Evolutionary conservation across 92 coral and sea anemone species (phyloP), one percentile per base, ranked within the genome.

Genomic region (Nematostella vectensis): DNA sequence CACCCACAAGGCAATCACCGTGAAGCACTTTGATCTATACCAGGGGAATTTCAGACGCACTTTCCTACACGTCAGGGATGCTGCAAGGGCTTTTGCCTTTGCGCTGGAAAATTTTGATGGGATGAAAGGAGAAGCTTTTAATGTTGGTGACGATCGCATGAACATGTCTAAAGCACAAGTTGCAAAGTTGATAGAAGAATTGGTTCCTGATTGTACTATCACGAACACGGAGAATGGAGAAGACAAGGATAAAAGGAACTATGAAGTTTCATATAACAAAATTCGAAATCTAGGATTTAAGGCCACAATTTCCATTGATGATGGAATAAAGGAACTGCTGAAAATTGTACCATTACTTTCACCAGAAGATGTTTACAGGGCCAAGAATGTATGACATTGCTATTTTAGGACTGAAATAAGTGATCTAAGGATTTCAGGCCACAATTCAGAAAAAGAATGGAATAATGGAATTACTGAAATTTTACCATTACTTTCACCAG

Each of bases 41-140:
- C 94, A 88, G 51, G 96, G 96, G n/a, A 73, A 63, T 23, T 88
- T 84, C 53, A 74, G 83, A 25, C 94, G 96, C 55, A 88, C 96
- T 0, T 88, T 88, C 59, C 81, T 88, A 25, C 96, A 88, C 61
- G 94, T 84, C 15, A 88, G 76, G 68, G 96, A 88, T 50, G 96
- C 96, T 0, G 96, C 94, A 17, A 61, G 74, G 24, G 88, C 94
- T n/a, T 88, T 88, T 58, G 71, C 73, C 17, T 84, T 88, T 62
- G 94, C 96, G 23, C 26, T 83, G 51, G 71, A 84, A 55, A 84
- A 88, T 55, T 80, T 66, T 45, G 55, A 67, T 29, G 48, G 18
- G 43, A 88, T 88, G 96, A 57, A 60, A 39, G 88, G 94, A 4
- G 74, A 80, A 23, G 96, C 85, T 0, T 88, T 71, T 58, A 88